A percentile compares a stretch with the other conserved stretches of the same genome.
Evolutionary conservation across 2,113 vertebrate species (phyloP).

Genomic region (Periophthalmus modestus): DNA sequence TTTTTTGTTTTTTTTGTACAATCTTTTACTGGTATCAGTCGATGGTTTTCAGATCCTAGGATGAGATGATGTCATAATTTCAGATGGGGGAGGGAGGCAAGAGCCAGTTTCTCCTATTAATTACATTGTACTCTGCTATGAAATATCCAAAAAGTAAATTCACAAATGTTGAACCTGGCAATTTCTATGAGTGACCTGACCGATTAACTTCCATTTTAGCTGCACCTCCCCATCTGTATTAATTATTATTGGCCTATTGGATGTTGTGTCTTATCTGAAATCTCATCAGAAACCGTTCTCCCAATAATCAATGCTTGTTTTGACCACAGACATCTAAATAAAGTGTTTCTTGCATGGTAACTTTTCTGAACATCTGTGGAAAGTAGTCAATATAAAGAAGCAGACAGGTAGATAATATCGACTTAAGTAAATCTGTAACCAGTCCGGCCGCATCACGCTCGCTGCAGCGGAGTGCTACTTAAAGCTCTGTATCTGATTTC

Average conservation of each 20-base stretch:
- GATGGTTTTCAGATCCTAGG: too few relatives aligned
- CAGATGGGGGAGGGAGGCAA: too few relatives aligned
- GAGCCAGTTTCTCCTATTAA: too few relatives aligned
- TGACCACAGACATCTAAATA: background rate
- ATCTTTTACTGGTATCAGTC: background rate
- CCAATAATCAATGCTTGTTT: slow-evolving; percentile 2
- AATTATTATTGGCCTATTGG: too few relatives aligned
- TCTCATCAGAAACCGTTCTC: background rate
- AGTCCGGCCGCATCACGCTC: slow-evolving; percentile 33
- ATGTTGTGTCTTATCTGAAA: too few relatives aligned
- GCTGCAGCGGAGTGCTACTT: background rate
- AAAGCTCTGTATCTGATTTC: slow-evolving; percentile 45
- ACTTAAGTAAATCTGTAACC: slow-evolving; percentile 33
- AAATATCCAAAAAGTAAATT: too few relatives aligned
- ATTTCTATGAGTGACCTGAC: too few relatives aligned
- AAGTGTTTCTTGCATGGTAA: slow-evolving; percentile 11
- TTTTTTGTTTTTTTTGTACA: background rate
- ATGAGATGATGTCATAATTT: too few relatives aligned
- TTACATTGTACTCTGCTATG: too few relatives aligned
- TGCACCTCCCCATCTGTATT: too few relatives aligned
- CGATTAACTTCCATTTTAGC: too few relatives aligned
- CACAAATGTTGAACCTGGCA: too few relatives aligned
- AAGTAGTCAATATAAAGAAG: slow-evolving; percentile 40
- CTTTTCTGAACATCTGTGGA: slow-evolving; percentile 10
- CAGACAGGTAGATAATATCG: slow-evolving; percentile 37